Conservation (phyloP, 1,140 invertebrate species). For the Euura saliciscinereae region DNA sequence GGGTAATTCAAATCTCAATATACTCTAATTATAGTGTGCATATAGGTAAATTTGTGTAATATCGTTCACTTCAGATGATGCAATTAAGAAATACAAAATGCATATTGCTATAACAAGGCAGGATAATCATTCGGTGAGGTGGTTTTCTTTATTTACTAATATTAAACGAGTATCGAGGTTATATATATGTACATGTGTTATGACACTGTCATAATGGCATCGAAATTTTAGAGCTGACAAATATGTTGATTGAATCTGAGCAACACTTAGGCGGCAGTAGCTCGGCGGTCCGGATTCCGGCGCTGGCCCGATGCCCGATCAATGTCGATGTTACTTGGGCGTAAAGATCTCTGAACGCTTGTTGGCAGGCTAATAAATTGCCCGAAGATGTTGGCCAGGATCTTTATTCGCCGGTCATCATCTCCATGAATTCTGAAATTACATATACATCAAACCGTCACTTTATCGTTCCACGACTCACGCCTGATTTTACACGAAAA, state of each 20-base stretch:
- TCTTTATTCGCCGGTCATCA: conserved; percentile 82
- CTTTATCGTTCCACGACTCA: conserved; percentile 25
- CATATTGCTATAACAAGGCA: no score
- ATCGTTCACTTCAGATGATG: neutral
- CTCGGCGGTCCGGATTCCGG: neutral
- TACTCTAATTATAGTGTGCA: neutral
- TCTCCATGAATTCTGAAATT: conserved; percentile 80
- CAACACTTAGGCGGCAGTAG: neutral
- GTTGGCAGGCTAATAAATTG: neutral
- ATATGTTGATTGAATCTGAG: neutral
- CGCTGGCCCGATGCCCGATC: neutral
- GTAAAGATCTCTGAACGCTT: conserved; percentile 7
- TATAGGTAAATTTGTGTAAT: neutral
- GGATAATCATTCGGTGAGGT: no score
- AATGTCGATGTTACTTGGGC: conserved; percentile 4
- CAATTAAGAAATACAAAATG: no score
- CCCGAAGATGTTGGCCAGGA: conserved; percentile 22
- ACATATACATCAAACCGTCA: conserved; percentile 37
- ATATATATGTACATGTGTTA: neutral
- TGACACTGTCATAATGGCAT: neutral
- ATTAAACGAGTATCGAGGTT: neutral
- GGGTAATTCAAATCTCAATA: neutral
- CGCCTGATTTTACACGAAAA: no score
- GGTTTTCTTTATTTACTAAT: no score
- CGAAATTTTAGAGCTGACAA: neutral